Evolutionary conservation across 2,888 invertebrate species (phyloP), one percentile per base, ranked within the genome.

Genomic region (Gymnosoma rotundatum): DNA sequence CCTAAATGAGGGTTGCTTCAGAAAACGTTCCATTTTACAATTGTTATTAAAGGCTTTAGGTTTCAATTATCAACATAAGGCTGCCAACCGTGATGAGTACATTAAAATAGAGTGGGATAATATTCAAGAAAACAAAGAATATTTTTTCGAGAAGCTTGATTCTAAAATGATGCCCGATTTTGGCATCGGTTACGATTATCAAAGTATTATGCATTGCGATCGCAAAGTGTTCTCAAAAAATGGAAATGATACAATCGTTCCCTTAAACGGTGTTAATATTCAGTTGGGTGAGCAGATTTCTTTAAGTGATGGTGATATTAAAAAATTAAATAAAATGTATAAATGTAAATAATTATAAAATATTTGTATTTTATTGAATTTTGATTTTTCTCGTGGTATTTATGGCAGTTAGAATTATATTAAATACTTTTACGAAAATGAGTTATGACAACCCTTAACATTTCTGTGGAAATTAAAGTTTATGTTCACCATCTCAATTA

Each of bases 121-220:
- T 45, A 91, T 92, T 3, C 36, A 89, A 89, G 83, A 90, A 94
- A 96, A 95, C 0, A 93, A 94, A 16, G 94, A 94, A 87, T 91
- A 91, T 50, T 96, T 96, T 92, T 96, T 96, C 90, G 93, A 93
- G 69, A 96, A 95, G 89, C 93, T 94, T 0, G 93, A 93, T 16
- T 89, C 91, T 8, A 91, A 92, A 14, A 91, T 90, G n/a, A 93
- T 94, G 0, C 93, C 94, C 14, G 94, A 94, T 56, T 96, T 93
- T 88, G 95, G 95, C 5, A 93, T 95, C 5, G 45, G 38, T 38
- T 38, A 38, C 7, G 96, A 96, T 89, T 96, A 95, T 90, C 93
- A 94, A 83, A 96, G 96, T 87, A 95, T 96, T 2, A 95, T 96
- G 95, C 96, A 96, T 89, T 96, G 96, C 89, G 95, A 95, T 0